Percentiles rank a stretch among this genome's conserved stretches.
Evolutionary conservation across 1,140 invertebrate genomes (phyloP).

Genomic region (Acromyrmex heyeri): DNA sequence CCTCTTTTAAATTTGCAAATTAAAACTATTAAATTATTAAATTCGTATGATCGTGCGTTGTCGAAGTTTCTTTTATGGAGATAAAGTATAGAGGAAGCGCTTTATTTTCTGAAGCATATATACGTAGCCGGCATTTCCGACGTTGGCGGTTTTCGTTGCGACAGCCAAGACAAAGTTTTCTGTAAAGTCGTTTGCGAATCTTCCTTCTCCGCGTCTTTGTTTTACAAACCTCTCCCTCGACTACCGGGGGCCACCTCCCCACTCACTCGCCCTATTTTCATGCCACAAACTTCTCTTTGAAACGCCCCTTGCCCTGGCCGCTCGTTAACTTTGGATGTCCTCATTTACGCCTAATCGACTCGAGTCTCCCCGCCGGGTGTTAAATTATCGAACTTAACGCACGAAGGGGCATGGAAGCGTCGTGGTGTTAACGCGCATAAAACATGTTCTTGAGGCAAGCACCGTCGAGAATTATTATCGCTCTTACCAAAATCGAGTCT

Average conservation of each 20-base stretch:
- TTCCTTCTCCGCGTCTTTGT: slow-evolving; percentile 50
- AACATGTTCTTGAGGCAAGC: slow-evolving; percentile 73
- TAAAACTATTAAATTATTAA: not conserved
- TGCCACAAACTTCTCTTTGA: slow-evolving; percentile 67
- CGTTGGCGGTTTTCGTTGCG: slow-evolving; percentile 54
- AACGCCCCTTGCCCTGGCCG: slow-evolving; percentile 50
- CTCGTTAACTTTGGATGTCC: slow-evolving; percentile 75
- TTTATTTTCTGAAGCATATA: slow-evolving; percentile 8
- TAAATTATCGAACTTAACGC: slow-evolving; percentile 76
- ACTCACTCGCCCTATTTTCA: slow-evolving; percentile 57
- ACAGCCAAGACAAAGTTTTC: slow-evolving; percentile 66
- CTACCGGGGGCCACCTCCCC: slow-evolving; percentile 10
- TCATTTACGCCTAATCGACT: slow-evolving; percentile 77
- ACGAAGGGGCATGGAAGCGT: slow-evolving; percentile 55
- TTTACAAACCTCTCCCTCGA: slow-evolving; percentile 54
- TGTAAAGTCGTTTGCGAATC: slow-evolving; percentile 59
- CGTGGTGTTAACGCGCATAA: slow-evolving; percentile 71
- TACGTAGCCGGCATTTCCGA: not conserved
- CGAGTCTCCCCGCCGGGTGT: slow-evolving; percentile 61
- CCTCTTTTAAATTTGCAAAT: not conserved
- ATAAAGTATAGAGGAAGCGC: not conserved
- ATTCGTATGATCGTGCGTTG: not conserved
- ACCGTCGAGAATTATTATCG: slow-evolving; percentile 70
- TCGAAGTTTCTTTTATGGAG: not conserved
- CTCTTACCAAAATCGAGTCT: slow-evolving; percentile 59